Evolutionary conservation across 2,113 vertebrate genomes (phyloP).

Genomic region (Hydropotes inermis): DNA sequence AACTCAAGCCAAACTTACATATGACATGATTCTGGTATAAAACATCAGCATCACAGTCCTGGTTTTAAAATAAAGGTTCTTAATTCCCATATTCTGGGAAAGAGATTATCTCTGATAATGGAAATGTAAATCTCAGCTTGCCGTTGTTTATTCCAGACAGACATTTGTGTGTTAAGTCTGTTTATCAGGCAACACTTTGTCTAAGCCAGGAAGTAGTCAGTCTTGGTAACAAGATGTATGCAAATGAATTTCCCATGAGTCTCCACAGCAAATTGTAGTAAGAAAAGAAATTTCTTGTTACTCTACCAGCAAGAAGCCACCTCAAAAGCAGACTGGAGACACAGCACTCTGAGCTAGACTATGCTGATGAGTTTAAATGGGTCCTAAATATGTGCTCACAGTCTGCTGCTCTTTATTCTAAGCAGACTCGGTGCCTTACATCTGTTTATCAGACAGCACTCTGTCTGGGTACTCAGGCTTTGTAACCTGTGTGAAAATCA

Average conservation of each 20-base stretch:
- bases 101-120: conserved; percentile 85
- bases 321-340: conserved; percentile 78
- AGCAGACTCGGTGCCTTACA: conserved; percentile 80
- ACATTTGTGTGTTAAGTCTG: conserved; percentile 87
- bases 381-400: conserved; percentile 79
- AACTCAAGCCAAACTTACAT: conserved; percentile 13
- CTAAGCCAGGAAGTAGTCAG: conserved; percentile 86
- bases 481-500: conserved; percentile 76
- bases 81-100: conserved; percentile 82
- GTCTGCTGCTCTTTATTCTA: conserved; percentile 81
- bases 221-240: conserved; percentile 85
- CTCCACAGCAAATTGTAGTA: conserved; percentile 76
- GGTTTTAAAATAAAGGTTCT: conserved; percentile 72
- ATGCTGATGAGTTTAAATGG: conserved; percentile 79
- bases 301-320: conserved; percentile 78
- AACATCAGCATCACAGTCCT: conserved; percentile 66
- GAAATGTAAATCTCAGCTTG: conserved; percentile 86
- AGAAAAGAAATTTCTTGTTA: conserved; percentile 66
- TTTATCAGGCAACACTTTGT: conserved; percentile 88
- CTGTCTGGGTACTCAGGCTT: conserved; percentile 73
- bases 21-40: conserved; percentile 57
- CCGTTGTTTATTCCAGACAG: conserved; percentile 87
- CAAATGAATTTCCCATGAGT: conserved; percentile 84
- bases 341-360: conserved; percentile 77
- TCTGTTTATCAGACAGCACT: conserved; percentile 81